phyloP scores from a whole-genome alignment of 1,140 invertebrate genomes.

The Trissolcus basalis region DNA sequence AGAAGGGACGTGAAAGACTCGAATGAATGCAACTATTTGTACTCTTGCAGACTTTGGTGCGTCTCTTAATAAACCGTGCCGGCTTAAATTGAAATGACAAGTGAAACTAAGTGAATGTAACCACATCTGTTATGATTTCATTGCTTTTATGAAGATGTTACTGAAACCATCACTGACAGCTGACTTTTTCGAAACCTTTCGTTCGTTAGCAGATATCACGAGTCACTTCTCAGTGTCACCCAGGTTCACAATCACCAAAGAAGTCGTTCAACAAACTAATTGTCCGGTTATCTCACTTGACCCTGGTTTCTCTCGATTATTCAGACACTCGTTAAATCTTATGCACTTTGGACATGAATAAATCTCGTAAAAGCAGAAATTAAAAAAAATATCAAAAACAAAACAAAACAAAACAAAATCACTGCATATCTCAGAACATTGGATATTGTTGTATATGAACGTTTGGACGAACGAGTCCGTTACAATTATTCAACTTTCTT shows the following conservation, averaged over 20 bases:
- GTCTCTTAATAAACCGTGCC: slow-evolving; percentile 35
- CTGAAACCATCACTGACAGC: slow-evolving; percentile 22
- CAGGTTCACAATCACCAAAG: slow-evolving; percentile 6
- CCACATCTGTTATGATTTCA: slow-evolving; percentile 28
- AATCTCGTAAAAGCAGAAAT: no score
- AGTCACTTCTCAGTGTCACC: slow-evolving; percentile 38
- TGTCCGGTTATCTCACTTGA: slow-evolving; percentile 12
- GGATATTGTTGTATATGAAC: no score
- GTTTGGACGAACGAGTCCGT: no score
- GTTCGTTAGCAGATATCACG: slow-evolving; percentile 14
- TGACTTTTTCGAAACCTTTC: slow-evolving; percentile 8
- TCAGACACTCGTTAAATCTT: background rate
- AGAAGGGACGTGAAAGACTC: background rate
- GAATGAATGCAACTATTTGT: slow-evolving; percentile 8
- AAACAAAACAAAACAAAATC: no score
- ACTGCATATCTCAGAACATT: no score
- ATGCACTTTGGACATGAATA: no score
- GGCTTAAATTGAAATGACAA: slow-evolving; percentile 25
- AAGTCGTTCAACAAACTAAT: slow-evolving; percentile 8
- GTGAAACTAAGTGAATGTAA: slow-evolving; percentile 43
- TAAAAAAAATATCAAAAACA: no score
- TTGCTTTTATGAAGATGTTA: slow-evolving; percentile 28
- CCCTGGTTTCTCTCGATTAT: slow-evolving; percentile 1
- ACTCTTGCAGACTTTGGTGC: slow-evolving; percentile 7
- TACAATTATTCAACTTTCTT: no score